Evolutionary conservation across 2,888 invertebrate species (phyloP), one percentile per base, ranked within the genome.

Genomic region (Amphimallon solstitiale): DNA sequence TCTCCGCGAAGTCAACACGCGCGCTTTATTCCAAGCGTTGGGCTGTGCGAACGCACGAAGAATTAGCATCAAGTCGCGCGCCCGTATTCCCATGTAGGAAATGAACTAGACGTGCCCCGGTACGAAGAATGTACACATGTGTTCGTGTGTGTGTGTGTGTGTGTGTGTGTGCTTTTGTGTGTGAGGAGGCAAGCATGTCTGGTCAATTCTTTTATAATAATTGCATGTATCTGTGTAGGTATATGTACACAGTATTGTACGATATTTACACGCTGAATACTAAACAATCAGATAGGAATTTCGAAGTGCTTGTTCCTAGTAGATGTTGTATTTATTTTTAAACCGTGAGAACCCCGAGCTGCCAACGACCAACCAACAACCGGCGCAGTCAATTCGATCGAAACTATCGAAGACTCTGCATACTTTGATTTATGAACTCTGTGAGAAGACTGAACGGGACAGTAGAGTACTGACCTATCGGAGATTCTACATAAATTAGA

Each of bases 331-430:
- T 63, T 67, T 67, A 67, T 67, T 67, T 67, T 67, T 67, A 67
- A 63, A 67, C 68, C 62, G 65, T 66, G 67, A 56, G 67, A 76
- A 76, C 74, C 70, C 15, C 15, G 45, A 19, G 17, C 15, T 45
- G 45, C 45, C 45, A 45, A 59, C 56, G 43, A 59, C 43, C 56
- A n/a, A n/a, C n/a, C n/a, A n/a, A n/a, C n/a, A n/a, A n/a, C n/a
- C n/a, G n/a, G n/a, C n/a, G n/a, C n/a, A n/a, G 67, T 59, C 67
- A 71, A 68, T 9, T 29, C 29, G 56, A 59, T 59, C 56, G 56
- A 38, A 43, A 38, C 23, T 29, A 51, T 51, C 51, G 51, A 51
- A 15, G 29, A 15, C 38, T 23, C 12, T 43, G 29, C n/a, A n/a
- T n/a, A n/a, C n/a, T 59, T 59, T 43, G 56, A 59, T 34, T 59